Base-by-base conservation (phyloP, 35 echinoderm and acorn worm species). In the Lytechinus variegatus region DNA sequence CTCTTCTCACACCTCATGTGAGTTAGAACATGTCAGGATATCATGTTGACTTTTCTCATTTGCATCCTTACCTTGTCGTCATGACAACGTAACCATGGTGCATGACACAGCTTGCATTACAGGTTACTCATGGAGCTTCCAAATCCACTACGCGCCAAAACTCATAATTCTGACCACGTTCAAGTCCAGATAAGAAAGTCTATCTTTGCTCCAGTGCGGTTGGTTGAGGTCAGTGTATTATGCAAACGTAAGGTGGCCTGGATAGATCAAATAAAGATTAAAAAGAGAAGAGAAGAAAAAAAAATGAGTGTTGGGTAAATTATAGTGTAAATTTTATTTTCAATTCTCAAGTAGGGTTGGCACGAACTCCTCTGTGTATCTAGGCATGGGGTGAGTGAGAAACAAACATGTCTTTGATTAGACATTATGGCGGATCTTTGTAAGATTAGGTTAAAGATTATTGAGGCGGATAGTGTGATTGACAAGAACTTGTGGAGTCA, bases 31-130 rank as follows among this genome's bases (percentile, higher is more conserved):
- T 54, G 28, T 28, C 66, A 79, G 66, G 5, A 79, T 79, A 44
- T 54, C 88, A 90, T 90, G 88, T 90, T 90, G 88, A 90, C 88
- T 90, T 54, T 90, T 90, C 88, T 90, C 28, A 90, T 90, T 90
- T 90, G 88, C 92, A 93, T 93, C 10, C 92, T 93, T 93, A 93
- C 92, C 92, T 93, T 54, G 55, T 93, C 92, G 92, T 93, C 92
- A 93, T 93, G 92, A 57, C 92, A 93, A 93, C 92, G 55, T 33
- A 93, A 93, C 52, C 92, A 93, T 93, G 92, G 92, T 93, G 92
- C 92, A 93, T 16, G 52, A 54, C 24, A 90, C 88, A 90, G 88
- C 88, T 90, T 90, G 88, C 88, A 90, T 54, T 52, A 90, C 66
- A 79, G n/a, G 66, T 79, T 24, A n/a, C 16, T 6, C 19, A 7